Conservation (phyloP, 2,797 vertebrate genomes). For the Enteromius radiatus region DNA sequence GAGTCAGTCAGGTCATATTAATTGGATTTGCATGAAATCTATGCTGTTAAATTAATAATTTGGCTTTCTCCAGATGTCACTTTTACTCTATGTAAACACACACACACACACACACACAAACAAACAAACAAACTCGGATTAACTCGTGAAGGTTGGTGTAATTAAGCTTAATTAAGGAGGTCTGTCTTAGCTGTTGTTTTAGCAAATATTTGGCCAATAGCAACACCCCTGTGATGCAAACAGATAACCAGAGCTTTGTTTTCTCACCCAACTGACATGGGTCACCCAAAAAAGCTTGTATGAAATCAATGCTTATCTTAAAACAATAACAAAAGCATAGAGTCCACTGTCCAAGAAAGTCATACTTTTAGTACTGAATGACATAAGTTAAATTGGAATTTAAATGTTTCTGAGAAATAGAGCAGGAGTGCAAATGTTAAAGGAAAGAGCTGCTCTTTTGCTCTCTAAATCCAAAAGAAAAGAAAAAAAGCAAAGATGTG, state of each 20-base stretch:
- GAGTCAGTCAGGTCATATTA: not conserved
- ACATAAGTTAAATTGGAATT: not conserved
- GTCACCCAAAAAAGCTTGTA: constrained; percentile 34
- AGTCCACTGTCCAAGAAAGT: not conserved
- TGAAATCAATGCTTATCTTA: constrained; percentile 36
- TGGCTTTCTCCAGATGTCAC: not conserved
- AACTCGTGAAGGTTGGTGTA: not conserved
- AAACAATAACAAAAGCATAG: constrained; percentile 21
- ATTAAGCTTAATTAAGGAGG: constrained; percentile 50
- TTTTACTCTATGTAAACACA: not conserved
- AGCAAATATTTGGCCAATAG: constrained; percentile 58
- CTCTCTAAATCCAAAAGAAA: not conserved
- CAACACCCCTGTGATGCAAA: constrained; percentile 52
- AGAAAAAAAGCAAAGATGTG: not conserved
- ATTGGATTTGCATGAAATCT: not conserved
- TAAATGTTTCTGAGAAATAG: not conserved
- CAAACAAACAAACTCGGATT: constrained; percentile 20
- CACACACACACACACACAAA: constrained; percentile 4
- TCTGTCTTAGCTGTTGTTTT: constrained; percentile 57
- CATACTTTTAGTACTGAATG: not conserved
- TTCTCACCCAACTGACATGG: constrained; percentile 39
- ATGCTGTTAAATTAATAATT: not conserved
- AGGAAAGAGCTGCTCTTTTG: not conserved
- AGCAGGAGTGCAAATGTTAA: constrained; percentile 10
- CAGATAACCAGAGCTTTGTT: constrained; percentile 54